Base-by-base conservation (phyloP, 2,888 invertebrate species). In the Ochlodes sylvanus region DNA sequence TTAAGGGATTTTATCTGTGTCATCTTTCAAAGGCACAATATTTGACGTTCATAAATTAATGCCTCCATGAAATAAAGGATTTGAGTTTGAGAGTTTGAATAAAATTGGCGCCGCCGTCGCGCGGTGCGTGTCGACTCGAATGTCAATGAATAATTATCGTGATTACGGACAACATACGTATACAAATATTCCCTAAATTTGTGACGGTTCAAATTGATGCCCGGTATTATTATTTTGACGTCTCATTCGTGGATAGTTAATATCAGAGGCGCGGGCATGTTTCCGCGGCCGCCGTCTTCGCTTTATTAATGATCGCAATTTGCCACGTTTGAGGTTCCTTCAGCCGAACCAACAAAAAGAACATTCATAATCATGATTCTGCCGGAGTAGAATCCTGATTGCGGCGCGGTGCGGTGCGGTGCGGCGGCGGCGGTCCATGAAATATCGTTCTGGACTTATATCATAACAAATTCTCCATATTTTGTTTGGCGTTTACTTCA, bases 161-260 rank as follows among this genome's bases (percentile, higher is more conserved):
- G 86, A 89, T 90, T 89, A 89, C 80, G 85, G n/a, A 52, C 7
- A 47, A 50, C 50, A 84, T 85, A 81, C 80, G 82, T 84, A 84
- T 82, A 52, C 52, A 52, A 84, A 80, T 80, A 85, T 79, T 74
- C 71, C 76, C 68, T 69, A 69, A 85, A 87, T 85, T 85, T 83
- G 86, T 86, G 84, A 81, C 74, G 80, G 80, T 77, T 80, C 73
- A 69, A 82, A 90, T 90, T 87, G 84, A 90, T 88, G 82, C 75
- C 74, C 72, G 78, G 83, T 88, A 87, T 90, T 89, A 88, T 88
- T 87, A 89, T 87, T 89, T 79, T 85, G 88, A 88, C 87, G 83
- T 86, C 79, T 86, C 84, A 85, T 85, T 85, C 79, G 76, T 75
- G 78, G 73, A 77, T 78, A 75, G 79, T 78, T 80, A 77, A 79